phyloP scores from a whole-genome alignment of 2,888 invertebrate genomes.

The Philereme vetulata region DNA sequence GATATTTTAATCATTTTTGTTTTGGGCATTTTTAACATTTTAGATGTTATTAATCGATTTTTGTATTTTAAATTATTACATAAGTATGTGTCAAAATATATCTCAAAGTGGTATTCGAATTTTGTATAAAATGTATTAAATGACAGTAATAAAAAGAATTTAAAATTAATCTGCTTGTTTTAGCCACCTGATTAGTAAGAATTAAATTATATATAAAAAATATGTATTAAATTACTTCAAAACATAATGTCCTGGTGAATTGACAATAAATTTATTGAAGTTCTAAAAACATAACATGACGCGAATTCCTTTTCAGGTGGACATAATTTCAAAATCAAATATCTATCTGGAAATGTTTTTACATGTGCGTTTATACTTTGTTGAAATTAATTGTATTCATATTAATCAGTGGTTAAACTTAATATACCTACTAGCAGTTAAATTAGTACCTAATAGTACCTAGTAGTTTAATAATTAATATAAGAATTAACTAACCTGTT shows the following conservation, averaged over 20 bases:
- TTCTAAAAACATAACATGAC: too few relatives aligned
- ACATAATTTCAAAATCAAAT: too few relatives aligned
- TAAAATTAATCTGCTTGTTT: constrained; percentile 12
- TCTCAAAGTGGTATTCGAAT: constrained; percentile 31
- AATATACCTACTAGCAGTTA: background rate
- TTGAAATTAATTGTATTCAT: background rate
- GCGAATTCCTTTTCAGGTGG: too few relatives aligned
- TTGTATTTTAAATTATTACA: constrained; percentile 43
- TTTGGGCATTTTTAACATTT: constrained; percentile 18
- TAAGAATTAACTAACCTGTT: background rate
- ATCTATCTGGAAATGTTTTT: too few relatives aligned
- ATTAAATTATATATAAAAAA: background rate
- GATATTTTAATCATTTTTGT: constrained; percentile 14
- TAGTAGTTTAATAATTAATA: background rate
- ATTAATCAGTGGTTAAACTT: background rate
- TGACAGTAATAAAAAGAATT: constrained; percentile 26
- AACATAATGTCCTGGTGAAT: too few relatives aligned
- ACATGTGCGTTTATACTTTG: background rate
- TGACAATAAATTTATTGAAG: too few relatives aligned
- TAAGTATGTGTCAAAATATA: constrained; percentile 43
- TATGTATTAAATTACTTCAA: background rate
- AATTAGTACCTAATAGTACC: background rate
- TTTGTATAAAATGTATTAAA: constrained; percentile 25
- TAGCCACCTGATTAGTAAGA: constrained; percentile 14
- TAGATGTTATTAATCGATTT: constrained; percentile 34